Evolutionary conservation across 2,113 vertebrate genomes (phyloP), one percentile per base, ranked within the genome.

Genomic region (Mastomys coucha): DNA sequence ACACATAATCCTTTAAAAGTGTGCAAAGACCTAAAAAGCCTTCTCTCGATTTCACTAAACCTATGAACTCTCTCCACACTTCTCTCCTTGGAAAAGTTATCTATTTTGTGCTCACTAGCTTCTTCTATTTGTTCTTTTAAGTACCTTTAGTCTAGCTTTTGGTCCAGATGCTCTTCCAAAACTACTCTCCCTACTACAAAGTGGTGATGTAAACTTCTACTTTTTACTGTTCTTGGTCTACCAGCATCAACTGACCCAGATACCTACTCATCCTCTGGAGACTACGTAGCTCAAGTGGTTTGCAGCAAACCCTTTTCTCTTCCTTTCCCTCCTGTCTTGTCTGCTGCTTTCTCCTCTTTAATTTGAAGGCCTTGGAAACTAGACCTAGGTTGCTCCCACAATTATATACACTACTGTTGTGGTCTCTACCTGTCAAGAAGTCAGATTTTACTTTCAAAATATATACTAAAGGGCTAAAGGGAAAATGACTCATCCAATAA

Each of bases 381-480:
- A 67, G 90, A 87, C 51, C 49, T 28, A 81, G 65, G n/a, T 65
- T 70, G 81, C 53, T 70, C 81, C 39, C 17, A 88, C 77, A 84
- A 58, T 67, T 51, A 92, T 20, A 88, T 8, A 22, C 19, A 67
- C 39, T 94, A 22, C 49, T 56, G 12, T 33, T 69, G 60, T 92
- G 17, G 72, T 91, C 28, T 75, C 31, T 49, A 53, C 39, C 45
- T 92, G 51, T 20, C 11, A 60, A 95, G 60, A 96, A 95, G 63
- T 65, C 42, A 31, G 77, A 86, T 39, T 92, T 84, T 72, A 81
- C 58, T 84, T 96, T 75, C 56, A 91, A 92, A 85, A 58, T 72
- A 75, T 7, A 87, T 28, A 20, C 3, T 84, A 45, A 31, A 65
- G 26, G n/a, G 60, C 58, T 67, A 45, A 60, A 63, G 81, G 14